phyloP scores from a whole-genome alignment of 2,113 vertebrate genomes.

The Nansenia antarctica region DNA sequence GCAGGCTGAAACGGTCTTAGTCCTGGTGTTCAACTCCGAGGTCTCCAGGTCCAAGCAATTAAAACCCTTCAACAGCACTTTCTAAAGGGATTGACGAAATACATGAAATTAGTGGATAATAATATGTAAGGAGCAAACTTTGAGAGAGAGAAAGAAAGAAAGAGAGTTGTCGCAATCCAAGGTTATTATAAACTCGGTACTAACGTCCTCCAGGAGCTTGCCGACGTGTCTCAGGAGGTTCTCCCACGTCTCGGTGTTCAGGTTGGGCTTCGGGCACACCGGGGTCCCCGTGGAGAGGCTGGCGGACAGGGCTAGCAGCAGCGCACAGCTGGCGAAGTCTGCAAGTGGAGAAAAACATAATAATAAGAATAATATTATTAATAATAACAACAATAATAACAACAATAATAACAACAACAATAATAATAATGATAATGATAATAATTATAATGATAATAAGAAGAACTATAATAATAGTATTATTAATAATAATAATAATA shows the following conservation, averaged over 20 bases:
- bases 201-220: slow-evolving; percentile 38
- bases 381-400: too few relatives aligned
- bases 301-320: slow-evolving; percentile 36
- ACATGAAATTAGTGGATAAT: background rate
- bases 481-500: too few relatives aligned
- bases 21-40: slow-evolving; percentile 18
- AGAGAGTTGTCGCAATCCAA: too few relatives aligned
- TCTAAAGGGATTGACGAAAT: slow-evolving; percentile 28
- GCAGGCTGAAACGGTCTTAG: slow-evolving; percentile 55
- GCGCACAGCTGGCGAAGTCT: slow-evolving; percentile 44
- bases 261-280: slow-evolving; percentile 5
- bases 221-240: slow-evolving; percentile 1
- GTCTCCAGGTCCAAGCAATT: slow-evolving; percentile 25
- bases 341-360: background rate
- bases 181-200: slow-evolving; percentile 34
- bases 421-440: too few relatives aligned
- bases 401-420: too few relatives aligned
- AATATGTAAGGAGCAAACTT: background rate
- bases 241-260: background rate
- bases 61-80: slow-evolving; percentile 47
- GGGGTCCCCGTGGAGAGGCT: slow-evolving; percentile 5
- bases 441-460: too few relatives aligned
- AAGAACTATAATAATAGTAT: too few relatives aligned
- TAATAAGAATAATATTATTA: too few relatives aligned
- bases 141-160: background rate